Evolutionary conservation across 2,797 vertebrate genomes (phyloP).

Genomic region (Nyctalus aviator): DNA sequence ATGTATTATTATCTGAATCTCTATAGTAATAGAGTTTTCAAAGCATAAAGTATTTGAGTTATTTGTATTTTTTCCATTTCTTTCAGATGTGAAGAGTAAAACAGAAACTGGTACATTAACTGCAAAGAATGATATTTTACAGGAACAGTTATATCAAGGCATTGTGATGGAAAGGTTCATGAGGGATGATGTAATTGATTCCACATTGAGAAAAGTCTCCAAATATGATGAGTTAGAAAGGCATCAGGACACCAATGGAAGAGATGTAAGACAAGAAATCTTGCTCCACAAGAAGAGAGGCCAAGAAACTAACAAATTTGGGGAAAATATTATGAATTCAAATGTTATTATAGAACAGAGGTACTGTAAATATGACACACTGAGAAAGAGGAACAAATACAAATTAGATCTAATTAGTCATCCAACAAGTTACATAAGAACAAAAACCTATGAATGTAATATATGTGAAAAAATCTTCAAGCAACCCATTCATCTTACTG

Average conservation of each 20-base stretch:
- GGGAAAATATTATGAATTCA: constrained; percentile 51
- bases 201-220: constrained; percentile 65
- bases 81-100: constrained; percentile 73
- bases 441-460: constrained; percentile 81
- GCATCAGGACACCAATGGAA: not conserved
- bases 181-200: constrained; percentile 41
- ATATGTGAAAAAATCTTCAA: constrained; percentile 85
- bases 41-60: constrained; percentile 33
- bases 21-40: constrained; percentile 35
- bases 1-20: not conserved
- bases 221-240: constrained; percentile 39
- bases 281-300: constrained; percentile 54
- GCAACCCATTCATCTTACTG: constrained; percentile 82
- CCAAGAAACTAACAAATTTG: constrained; percentile 59
- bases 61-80: constrained; percentile 41
- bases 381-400: constrained; percentile 67
- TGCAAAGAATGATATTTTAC: constrained; percentile 37
- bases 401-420: constrained; percentile 63
- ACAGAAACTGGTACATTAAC: constrained; percentile 30
- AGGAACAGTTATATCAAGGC: constrained; percentile 47
- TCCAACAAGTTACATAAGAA: constrained; percentile 76
- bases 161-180: constrained; percentile 36
- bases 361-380: constrained; percentile 55
- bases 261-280: constrained; percentile 36
- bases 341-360: constrained; percentile 63